phyloP scores from a whole-genome alignment of 1,140 invertebrate species.

The Aphidius ervi region DNA sequence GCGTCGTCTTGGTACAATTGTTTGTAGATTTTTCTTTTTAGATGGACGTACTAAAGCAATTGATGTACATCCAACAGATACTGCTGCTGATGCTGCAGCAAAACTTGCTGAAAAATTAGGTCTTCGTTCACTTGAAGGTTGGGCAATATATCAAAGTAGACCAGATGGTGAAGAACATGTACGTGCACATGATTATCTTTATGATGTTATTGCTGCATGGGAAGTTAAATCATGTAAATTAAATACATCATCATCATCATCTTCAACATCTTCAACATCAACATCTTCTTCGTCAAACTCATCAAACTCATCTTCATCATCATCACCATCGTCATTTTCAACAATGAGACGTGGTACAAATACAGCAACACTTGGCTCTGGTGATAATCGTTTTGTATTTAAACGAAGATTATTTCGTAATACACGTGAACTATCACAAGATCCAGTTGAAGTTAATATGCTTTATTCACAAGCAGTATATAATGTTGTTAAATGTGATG shows the following conservation, averaged over 20 bases:
- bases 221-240: constrained; percentile 73
- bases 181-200: constrained; percentile 87
- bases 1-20: constrained; percentile 84
- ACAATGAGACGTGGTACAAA: constrained; percentile 53
- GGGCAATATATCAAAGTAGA: constrained; percentile 87
- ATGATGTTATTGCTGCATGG: constrained; percentile 92
- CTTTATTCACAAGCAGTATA: constrained; percentile 94
- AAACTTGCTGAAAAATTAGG: constrained; percentile 87
- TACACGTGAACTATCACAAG: constrained; percentile 87
- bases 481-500: constrained; percentile 91
- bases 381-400: constrained; percentile 90
- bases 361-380: constrained; percentile 61
- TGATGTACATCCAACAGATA: constrained; percentile 91
- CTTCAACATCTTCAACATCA: constrained; percentile 44
- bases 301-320: constrained; percentile 50
- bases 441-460: constrained; percentile 92
- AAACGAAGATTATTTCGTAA: constrained; percentile 85
- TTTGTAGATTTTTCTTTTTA: constrained; percentile 92
- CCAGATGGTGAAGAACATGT: constrained; percentile 87
- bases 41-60: constrained; percentile 94
- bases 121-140: constrained; percentile 79
- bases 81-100: constrained; percentile 81
- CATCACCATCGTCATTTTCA: constrained; percentile 55
- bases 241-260: constrained; percentile 53
- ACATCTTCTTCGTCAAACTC: constrained; percentile 25